Evolutionary conservation across 2,888 invertebrate genomes (phyloP).

Genomic region (Brachyptera risi): DNA sequence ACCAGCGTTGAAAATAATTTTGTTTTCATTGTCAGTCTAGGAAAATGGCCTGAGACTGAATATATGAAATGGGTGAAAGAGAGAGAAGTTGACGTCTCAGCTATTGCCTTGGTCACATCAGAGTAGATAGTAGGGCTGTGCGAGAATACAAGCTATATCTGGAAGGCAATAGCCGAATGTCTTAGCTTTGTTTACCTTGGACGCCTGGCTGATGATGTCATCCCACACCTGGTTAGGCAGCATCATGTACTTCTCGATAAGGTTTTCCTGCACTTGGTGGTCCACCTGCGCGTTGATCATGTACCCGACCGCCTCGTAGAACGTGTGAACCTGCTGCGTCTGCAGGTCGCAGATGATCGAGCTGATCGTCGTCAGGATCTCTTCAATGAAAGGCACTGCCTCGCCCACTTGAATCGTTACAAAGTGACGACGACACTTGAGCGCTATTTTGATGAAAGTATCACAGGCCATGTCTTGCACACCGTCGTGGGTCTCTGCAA

Average conservation of each 20-base stretch:
- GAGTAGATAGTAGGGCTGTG: too few relatives aligned
- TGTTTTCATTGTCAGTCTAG: too few relatives aligned
- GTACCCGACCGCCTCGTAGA: conserved; percentile 98
- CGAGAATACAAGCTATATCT: too few relatives aligned
- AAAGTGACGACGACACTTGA: conserved; percentile 97
- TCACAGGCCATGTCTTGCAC: conserved; percentile 99
- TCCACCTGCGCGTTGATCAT: conserved; percentile 98
- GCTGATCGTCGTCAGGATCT: conserved; percentile 93
- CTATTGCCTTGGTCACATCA: too few relatives aligned
- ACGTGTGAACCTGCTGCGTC: conserved; percentile 97
- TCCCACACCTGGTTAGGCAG: conserved; percentile 99
- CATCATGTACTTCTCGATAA: conserved; percentile 97
- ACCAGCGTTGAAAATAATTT: too few relatives aligned
- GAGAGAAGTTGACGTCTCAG: too few relatives aligned
- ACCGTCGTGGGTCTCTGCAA: conserved; percentile 93
- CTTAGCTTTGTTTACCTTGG: conserved; percentile 64
- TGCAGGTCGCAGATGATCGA: conserved; percentile 98
- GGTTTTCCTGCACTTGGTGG: conserved; percentile 81
- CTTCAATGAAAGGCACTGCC: conserved; percentile 96
- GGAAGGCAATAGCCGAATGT: too few relatives aligned
- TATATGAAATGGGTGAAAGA: too few relatives aligned
- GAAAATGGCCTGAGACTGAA: too few relatives aligned
- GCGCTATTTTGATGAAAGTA: conserved; percentile 99
- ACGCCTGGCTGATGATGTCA: conserved; percentile 94
- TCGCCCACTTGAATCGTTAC: conserved; percentile 95